Percentiles rank a stretch among this genome's conserved stretches.
phyloP scores from a whole-genome alignment of 2,888 invertebrate species.

The Adelognathus sp. region DNA sequence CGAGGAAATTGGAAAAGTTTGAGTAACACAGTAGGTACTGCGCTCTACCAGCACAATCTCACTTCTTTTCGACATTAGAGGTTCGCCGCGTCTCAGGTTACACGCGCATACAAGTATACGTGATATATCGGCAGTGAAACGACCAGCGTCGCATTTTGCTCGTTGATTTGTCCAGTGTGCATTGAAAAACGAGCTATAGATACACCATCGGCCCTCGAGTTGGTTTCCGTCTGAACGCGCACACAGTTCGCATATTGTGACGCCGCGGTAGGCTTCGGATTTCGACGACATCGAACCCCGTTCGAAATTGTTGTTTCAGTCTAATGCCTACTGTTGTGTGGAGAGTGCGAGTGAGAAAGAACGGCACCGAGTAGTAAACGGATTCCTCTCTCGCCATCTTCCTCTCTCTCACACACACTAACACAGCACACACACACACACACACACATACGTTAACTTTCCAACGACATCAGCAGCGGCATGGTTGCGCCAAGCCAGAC shows the following conservation, averaged over 20 bases:
- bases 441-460: background rate
- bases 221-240: background rate
- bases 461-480: constrained; percentile 46
- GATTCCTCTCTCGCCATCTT: constrained; percentile 32
- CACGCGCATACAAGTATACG: constrained; percentile 32
- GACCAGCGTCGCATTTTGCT: constrained; percentile 20
- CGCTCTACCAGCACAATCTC: background rate
- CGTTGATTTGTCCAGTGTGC: constrained; percentile 25
- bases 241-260: background rate
- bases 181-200: background rate
- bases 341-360: constrained; percentile 25
- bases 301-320: constrained; percentile 54
- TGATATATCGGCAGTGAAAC: constrained; percentile 18
- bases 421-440: background rate
- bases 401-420: constrained; percentile 9
- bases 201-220: background rate
- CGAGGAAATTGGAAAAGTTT: constrained; percentile 75
- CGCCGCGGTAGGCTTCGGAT: constrained; percentile 31
- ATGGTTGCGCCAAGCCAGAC: constrained; percentile 60
- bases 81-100: constrained; percentile 11
- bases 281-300: constrained; percentile 27
- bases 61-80: constrained; percentile 23
- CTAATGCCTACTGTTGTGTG: constrained; percentile 19
- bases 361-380: constrained; percentile 44
- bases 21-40: constrained; percentile 14